Evolutionary conservation across 2,113 vertebrate species (phyloP).

Genomic region (Ciconia boyciana): DNA sequence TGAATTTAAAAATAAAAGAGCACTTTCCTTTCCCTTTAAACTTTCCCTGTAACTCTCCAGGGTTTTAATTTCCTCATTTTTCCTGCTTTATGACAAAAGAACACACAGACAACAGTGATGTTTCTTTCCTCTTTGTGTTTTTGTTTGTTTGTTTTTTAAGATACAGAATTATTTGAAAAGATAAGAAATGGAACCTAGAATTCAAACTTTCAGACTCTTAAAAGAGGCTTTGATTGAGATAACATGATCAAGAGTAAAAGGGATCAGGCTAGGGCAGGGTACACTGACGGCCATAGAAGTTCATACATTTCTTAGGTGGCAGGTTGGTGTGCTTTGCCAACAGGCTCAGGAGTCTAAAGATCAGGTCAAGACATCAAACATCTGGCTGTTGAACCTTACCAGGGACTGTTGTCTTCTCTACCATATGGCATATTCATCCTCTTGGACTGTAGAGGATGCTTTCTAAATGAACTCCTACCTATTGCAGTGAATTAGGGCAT

Average conservation of each 20-base stretch:
- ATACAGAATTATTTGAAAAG: background rate
- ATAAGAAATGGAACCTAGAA: background rate
- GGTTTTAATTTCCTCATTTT: conserved; percentile 4
- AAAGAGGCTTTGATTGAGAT: background rate
- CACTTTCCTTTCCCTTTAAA: conserved; percentile 3
- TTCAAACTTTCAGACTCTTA: background rate
- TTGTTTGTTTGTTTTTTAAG: background rate
- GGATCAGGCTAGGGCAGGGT: background rate
- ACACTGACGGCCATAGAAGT: rapidly evolving
- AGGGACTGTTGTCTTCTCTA: background rate
- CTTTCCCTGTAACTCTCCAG: background rate
- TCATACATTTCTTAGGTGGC: background rate
- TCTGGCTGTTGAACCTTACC: background rate
- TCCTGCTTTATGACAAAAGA: background rate
- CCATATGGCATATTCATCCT: background rate
- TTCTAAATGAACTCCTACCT: background rate
- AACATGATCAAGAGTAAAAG: background rate
- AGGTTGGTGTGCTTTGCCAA: background rate
- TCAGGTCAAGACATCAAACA: background rate
- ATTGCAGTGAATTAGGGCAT: background rate
- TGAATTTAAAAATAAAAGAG: conserved; percentile 38
- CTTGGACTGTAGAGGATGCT: background rate
- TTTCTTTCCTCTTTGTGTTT: background rate
- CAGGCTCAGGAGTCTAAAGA: background rate
- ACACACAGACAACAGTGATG: background rate